Conservation (phyloP, 2,888 invertebrate species). For the Petrolisthes manimaculis region DNA sequence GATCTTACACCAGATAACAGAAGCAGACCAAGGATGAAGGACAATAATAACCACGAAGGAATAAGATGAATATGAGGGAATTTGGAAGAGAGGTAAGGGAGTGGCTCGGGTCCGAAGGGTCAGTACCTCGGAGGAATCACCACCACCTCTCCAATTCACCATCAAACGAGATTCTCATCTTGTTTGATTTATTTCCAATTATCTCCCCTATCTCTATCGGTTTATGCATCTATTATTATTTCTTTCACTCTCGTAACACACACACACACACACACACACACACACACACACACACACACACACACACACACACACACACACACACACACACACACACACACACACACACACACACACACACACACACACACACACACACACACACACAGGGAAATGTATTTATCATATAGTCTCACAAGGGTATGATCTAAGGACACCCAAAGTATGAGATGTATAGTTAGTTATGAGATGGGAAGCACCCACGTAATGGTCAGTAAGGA, state of each 20-base stretch:
- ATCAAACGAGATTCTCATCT: not conserved
- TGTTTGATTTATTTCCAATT: not conserved
- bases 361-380: conserved; percentile 14
- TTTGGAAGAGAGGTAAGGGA: too few species aligned
- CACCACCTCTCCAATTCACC: not conserved
- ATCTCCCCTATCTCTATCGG: not conserved
- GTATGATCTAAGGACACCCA: too few species aligned
- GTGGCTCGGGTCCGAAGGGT: too few species aligned
- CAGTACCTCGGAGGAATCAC: not conserved
- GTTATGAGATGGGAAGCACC: too few species aligned
- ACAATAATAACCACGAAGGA: too few species aligned
- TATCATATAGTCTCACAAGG: not conserved
- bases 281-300: not conserved
- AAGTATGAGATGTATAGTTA: too few species aligned
- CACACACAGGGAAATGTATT: not conserved
- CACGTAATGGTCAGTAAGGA: too few species aligned
- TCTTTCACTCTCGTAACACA: not conserved
- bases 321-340: not conserved
- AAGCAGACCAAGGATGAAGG: too few species aligned
- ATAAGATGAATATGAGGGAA: too few species aligned
- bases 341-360: not conserved
- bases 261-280: conserved; percentile 12
- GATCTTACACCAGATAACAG: too few species aligned
- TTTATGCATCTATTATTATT: not conserved
- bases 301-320: not conserved